phyloP scores from a whole-genome alignment of 2,113 vertebrate species.

The Pollimyrus isidori region DNA sequence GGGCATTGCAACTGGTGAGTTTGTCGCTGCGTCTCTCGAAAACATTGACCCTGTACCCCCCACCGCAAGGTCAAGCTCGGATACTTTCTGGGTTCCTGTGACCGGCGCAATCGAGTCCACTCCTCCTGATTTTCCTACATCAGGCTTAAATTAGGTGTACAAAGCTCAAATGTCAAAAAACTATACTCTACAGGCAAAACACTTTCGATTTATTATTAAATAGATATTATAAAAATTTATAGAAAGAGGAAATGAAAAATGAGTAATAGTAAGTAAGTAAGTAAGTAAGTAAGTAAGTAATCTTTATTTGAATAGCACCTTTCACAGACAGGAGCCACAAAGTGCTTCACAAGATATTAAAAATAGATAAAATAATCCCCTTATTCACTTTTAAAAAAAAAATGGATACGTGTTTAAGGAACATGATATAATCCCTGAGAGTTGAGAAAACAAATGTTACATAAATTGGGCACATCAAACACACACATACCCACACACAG shows the following conservation, averaged over 20 bases:
- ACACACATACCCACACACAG: neutral
- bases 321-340: no score
- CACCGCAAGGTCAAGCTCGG: neutral
- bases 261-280: no score
- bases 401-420: neutral
- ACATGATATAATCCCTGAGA: neutral
- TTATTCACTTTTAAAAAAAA: neutral
- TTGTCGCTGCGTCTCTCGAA: neutral
- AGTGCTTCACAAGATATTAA: no score
- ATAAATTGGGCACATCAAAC: neutral
- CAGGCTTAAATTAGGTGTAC: neutral
- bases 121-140: neutral
- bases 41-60: no score
- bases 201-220: neutral
- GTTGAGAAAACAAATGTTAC: neutral
- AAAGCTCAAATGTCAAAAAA: neutral
- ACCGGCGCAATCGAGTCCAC: neutral
- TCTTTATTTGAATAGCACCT: no score
- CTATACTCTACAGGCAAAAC: neutral
- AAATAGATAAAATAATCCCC: neutral
- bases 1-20: neutral
- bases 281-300: no score
- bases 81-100: neutral
- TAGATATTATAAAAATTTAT: neutral
- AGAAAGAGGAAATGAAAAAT: neutral